phyloP scores from a whole-genome alignment of 2,888 invertebrate species.

The Polyploca ridens region DNA sequence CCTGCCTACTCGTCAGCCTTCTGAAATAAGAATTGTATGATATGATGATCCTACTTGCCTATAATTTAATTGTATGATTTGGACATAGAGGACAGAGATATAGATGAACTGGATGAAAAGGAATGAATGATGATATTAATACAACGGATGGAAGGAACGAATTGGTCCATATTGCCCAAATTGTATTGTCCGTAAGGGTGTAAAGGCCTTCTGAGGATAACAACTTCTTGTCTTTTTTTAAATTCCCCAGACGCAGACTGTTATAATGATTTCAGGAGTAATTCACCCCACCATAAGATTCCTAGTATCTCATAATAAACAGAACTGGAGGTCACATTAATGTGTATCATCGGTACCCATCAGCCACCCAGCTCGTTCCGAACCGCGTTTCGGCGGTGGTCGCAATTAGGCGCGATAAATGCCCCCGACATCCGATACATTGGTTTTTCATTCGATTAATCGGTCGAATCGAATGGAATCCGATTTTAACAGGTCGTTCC shows the following conservation, averaged over 20 bases:
- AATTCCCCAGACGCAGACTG: neutral
- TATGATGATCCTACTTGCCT: too few relatives aligned
- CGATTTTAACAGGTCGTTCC: constrained; percentile 70
- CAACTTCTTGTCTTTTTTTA: too few relatives aligned
- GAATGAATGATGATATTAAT: too few relatives aligned
- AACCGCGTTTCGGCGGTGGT: constrained; percentile 71
- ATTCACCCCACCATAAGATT: neutral
- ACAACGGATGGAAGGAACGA: too few relatives aligned
- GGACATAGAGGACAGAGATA: too few relatives aligned
- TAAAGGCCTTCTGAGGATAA: too few relatives aligned
- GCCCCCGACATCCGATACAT: constrained; percentile 72
- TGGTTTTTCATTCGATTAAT: constrained; percentile 73
- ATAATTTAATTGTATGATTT: too few relatives aligned
- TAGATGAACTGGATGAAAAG: too few relatives aligned
- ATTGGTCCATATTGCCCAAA: too few relatives aligned
- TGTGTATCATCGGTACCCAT: constrained; percentile 55
- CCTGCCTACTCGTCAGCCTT: too few relatives aligned
- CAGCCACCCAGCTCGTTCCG: constrained; percentile 72
- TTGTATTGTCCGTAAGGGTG: too few relatives aligned
- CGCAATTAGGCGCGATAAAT: constrained; percentile 81
- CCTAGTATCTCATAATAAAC: constrained; percentile 37
- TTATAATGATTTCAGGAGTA: neutral
- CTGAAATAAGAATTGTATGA: too few relatives aligned
- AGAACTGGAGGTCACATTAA: constrained; percentile 39
- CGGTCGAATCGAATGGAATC: constrained; percentile 69